Percentiles rank a stretch among this genome's conserved stretches.
Evolutionary conservation across 2,797 vertebrate genomes (phyloP).

Genomic region (Eulemur coronatus): DNA sequence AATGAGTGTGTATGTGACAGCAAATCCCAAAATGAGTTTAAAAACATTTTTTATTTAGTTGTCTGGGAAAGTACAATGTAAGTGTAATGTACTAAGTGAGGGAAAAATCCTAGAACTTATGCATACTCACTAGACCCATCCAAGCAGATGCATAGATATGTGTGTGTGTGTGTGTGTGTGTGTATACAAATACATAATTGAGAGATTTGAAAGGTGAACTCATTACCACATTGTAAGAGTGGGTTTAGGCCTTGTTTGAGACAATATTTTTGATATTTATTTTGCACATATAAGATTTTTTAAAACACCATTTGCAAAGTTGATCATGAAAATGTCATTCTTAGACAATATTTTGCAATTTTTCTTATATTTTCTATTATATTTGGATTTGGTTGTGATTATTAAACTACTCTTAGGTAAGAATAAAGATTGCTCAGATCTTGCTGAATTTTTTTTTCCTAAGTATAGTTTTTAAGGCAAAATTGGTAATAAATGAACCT

Average conservation of each 20-base stretch:
- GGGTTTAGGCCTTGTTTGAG: conserved; percentile 6
- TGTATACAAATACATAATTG: neutral
- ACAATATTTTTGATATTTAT: conserved; percentile 18
- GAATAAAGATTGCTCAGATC: neutral
- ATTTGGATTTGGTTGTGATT: conserved; percentile 43
- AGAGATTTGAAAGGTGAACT: neutral
- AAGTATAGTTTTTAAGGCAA: neutral
- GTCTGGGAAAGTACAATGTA: conserved; percentile 28
- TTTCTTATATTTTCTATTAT: neutral
- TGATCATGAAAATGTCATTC: neutral
- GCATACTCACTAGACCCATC: neutral
- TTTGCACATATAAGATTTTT: neutral
- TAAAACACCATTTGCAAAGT: conserved; percentile 27
- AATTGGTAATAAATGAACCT: neutral
- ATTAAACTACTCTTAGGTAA: neutral
- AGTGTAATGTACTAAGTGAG: neutral
- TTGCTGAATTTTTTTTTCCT: neutral
- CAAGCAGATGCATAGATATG: neutral
- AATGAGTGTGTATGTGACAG: conserved; percentile 37
- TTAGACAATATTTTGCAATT: neutral
- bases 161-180: neutral
- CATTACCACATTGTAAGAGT: neutral
- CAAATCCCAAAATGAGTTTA: conserved; percentile 29
- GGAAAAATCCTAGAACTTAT: conserved; percentile 29
- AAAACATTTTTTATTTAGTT: conserved; percentile 17